Evolutionary conservation across 2,888 invertebrate species (phyloP).

Genomic region (Polyommatus iphigenia): DNA sequence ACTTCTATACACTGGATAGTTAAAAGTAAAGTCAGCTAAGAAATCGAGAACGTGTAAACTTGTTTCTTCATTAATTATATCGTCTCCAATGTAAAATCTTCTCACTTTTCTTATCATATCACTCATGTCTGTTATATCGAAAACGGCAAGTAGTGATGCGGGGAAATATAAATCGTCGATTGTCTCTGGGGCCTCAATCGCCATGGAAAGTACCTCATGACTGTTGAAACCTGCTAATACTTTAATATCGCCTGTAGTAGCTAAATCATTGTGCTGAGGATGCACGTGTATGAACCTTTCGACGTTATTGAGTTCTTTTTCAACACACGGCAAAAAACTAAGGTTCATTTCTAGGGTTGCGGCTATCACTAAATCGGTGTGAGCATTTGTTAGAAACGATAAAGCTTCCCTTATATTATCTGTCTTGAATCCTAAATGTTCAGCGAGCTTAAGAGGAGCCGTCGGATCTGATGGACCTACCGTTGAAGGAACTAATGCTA

Average conservation of each 20-base stretch:
- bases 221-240: constrained; percentile 16
- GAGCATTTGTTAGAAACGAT: constrained; percentile 47
- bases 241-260: not conserved
- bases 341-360: constrained; percentile 45
- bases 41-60: constrained; percentile 41
- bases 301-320: constrained; percentile 44
- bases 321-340: constrained; percentile 50
- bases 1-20: constrained; percentile 23
- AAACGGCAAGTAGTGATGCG: not conserved
- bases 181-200: not conserved
- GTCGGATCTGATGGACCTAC: constrained; percentile 45
- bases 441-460: constrained; percentile 49
- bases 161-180: constrained; percentile 4
- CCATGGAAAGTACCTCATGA: not conserved
- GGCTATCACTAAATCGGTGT: constrained; percentile 49
- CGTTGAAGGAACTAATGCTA: constrained; percentile 43
- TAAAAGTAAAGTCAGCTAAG: constrained; percentile 12
- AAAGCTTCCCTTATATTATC: constrained; percentile 49
- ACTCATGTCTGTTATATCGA: not conserved
- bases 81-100: constrained; percentile 55
- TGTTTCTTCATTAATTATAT: constrained; percentile 42
- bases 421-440: constrained; percentile 49
- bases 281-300: constrained; percentile 37
- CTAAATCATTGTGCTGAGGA: not conserved
- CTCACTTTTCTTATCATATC: constrained; percentile 45